A percentile compares a stretch with the other conserved stretches of the same genome.
Conservation (phyloP, 2,797 vertebrate species). For the Xenentodon cancila region DNA sequence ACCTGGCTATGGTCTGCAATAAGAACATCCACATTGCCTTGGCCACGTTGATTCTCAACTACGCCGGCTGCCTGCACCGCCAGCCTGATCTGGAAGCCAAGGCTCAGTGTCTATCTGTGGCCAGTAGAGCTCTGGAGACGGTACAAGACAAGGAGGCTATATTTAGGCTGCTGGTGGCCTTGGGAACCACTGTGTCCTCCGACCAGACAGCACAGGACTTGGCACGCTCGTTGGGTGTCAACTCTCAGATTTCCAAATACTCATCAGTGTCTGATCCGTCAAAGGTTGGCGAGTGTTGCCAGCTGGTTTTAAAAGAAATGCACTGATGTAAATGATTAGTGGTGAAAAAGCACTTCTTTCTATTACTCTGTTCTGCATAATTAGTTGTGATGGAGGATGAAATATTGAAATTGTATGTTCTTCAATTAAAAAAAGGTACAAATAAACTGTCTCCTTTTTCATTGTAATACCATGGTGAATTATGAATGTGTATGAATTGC, state of each 20-base stretch:
- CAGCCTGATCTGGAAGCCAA: conserved; percentile 92
- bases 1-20: conserved; percentile 88
- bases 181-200: conserved; percentile 92
- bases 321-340: conserved; percentile 71
- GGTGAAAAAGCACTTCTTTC: conserved; percentile 47
- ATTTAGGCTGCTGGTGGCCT: conserved; percentile 95
- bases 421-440: conserved; percentile 77
- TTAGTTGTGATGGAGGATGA: conserved; percentile 66
- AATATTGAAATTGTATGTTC: conserved; percentile 73
- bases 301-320: conserved; percentile 92
- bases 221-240: conserved; percentile 93
- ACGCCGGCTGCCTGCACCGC: conserved; percentile 90
- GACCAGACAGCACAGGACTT: conserved; percentile 92
- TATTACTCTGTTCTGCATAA: conserved; percentile 63
- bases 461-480: too few relatives aligned
- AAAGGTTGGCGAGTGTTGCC: conserved; percentile 96
- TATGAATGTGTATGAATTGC: too few relatives aligned
- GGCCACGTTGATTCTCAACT: conserved; percentile 94
- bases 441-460: conserved; percentile 39
- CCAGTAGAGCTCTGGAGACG: conserved; percentile 92
- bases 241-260: conserved; percentile 94
- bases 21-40: conserved; percentile 97
- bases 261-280: conserved; percentile 89
- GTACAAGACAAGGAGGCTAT: conserved; percentile 96
- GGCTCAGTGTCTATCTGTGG: conserved; percentile 95